phyloP scores from a whole-genome alignment of 2,797 vertebrate species.

The Chaetodon trifasciatus region DNA sequence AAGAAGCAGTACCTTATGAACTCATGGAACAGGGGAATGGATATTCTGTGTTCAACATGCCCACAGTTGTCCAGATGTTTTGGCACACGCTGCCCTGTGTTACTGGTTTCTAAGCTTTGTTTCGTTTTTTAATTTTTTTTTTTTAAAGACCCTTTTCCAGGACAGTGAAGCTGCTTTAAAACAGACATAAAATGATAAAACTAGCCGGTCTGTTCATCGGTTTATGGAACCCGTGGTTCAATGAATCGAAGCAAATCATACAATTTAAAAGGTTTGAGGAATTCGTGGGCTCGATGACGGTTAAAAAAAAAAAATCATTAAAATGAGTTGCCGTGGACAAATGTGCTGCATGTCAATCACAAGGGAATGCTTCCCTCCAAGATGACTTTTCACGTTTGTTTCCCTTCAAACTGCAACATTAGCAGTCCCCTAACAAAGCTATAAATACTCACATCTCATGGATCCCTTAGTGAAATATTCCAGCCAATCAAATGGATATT shows the following conservation, averaged over 20 bases:
- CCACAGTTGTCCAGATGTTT: slow-evolving; percentile 73
- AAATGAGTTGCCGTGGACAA: slow-evolving; percentile 48
- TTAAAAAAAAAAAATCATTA: slow-evolving; percentile 36
- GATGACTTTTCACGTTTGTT: slow-evolving; percentile 45
- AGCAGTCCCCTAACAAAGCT: slow-evolving; percentile 43
- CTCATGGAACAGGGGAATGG: slow-evolving; percentile 68
- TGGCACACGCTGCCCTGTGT: slow-evolving; percentile 66
- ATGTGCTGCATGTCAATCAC: slow-evolving; percentile 52
- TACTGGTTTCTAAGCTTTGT: slow-evolving; percentile 55
- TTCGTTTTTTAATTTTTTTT: slow-evolving; percentile 19
- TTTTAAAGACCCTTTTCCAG: slow-evolving; percentile 48
- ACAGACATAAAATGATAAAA: slow-evolving; percentile 59
- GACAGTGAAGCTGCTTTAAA: slow-evolving; percentile 65
- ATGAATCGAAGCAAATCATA: slow-evolving; percentile 45
- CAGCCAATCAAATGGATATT: slow-evolving; percentile 53
- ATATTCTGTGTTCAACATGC: slow-evolving; percentile 78
- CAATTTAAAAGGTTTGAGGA: slow-evolving; percentile 43
- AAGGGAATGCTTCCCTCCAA: slow-evolving; percentile 47
- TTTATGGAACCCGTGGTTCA: slow-evolving; percentile 72
- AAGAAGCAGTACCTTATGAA: slow-evolving; percentile 74
- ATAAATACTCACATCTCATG: slow-evolving; percentile 47
- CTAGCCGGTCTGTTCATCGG: slow-evolving; percentile 59
- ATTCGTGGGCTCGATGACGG: slow-evolving; percentile 10
- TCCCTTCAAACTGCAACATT: slow-evolving; percentile 64
- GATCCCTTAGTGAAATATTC: slow-evolving; percentile 59